Conservation (phyloP, 2,113 vertebrate genomes). For the Limanda limanda region DNA sequence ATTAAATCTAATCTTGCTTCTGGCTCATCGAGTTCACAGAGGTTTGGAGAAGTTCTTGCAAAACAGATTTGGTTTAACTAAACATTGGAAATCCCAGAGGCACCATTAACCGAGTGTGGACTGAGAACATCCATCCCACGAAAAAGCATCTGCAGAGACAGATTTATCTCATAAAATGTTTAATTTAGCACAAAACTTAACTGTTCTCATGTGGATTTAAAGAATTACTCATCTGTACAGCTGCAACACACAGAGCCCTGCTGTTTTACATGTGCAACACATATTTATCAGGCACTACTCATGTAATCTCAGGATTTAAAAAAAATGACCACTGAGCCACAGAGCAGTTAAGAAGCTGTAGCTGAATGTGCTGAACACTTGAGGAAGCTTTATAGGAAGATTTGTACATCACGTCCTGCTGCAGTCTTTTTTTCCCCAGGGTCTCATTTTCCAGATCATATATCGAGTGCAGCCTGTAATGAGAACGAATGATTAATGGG, state of each 20-base stretch:
- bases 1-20: neutral
- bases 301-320: neutral
- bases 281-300: neutral
- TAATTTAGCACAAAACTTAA: too few relatives aligned
- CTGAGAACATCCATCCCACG: neutral
- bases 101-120: neutral
- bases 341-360: constrained; percentile 25
- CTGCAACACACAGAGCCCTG: constrained; percentile 19
- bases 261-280: constrained; percentile 3
- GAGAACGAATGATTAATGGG: constrained; percentile 69
- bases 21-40: neutral
- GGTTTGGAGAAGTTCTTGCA: constrained; percentile 8
- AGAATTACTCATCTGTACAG: neutral
- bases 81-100: constrained; percentile 12
- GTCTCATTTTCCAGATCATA: constrained; percentile 54
- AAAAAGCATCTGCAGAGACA: neutral
- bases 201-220: neutral
- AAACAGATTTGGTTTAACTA: neutral
- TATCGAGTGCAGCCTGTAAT: constrained; percentile 58
- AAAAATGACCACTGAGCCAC: constrained; percentile 2
- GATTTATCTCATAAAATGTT: too few relatives aligned
- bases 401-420: constrained; percentile 30
- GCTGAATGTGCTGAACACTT: constrained; percentile 33
- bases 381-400: constrained; percentile 28
- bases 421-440: neutral